Base-by-base conservation (phyloP, 2,888 invertebrate genomes). In the Trichopoda pennipes region DNA sequence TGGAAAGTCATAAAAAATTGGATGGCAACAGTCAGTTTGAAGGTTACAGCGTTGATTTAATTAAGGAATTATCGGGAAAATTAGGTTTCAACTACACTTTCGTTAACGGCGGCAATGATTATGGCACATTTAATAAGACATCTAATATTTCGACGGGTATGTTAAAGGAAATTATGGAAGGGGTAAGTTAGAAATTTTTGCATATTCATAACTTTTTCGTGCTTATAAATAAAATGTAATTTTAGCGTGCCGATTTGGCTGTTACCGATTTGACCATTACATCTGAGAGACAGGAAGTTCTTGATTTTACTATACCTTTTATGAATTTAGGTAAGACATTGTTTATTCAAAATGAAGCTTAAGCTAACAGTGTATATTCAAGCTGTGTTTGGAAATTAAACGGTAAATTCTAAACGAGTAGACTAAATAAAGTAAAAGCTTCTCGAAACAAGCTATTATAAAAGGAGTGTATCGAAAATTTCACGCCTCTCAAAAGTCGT, bases 301-400 rank as follows among this genome's bases (percentile, higher is more conserved):
- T 97, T 0, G 98, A 98, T 90, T 99, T 99, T 88, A 98, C 98
- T 0, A 96, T 96, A 91, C 98, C 98, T 0, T 99, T 98, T 89
- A 97, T 99, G 96, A 97, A 97, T 90, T 93, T 98, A 84, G 95
- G 94, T 93, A 90, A 76, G 76, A 53, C 17, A 55, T 60, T 49
- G 1, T 9, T 1, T 28, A 8, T 28, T 28, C 4, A 28, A 28
- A 28, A 28, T n/a, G n/a, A n/a, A n/a, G n/a, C n/a, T n/a, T n/a
- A n/a, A n/a, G n/a, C n/a, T n/a, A n/a, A n/a, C n/a, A n/a, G n/a
- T n/a, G n/a, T n/a, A n/a, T n/a, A n/a, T n/a, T n/a, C n/a, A n/a
- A n/a, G n/a, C n/a, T n/a, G n/a, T n/a, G n/a, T n/a, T n/a, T n/a
- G n/a, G n/a, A n/a, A n/a, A n/a, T n/a, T n/a, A n/a, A n/a, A n/a